Conservation (phyloP, 2,113 vertebrate genomes). For the Elephas maximus region DNA sequence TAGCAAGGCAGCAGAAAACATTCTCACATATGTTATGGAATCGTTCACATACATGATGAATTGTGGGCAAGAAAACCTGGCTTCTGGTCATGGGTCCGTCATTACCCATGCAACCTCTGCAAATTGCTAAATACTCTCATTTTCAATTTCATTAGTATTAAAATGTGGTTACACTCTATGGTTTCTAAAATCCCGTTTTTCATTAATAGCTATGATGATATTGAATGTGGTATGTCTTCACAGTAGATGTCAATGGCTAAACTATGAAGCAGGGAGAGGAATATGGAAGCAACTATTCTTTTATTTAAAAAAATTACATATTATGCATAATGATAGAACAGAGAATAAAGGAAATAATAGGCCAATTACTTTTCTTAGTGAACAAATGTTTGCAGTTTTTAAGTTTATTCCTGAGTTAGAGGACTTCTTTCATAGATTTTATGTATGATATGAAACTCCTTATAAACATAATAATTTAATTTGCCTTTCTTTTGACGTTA, state of each 20-base stretch:
- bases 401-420: slow-evolving; percentile 64
- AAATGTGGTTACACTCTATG: neutral
- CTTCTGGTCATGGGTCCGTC: neutral
- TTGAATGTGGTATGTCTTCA: neutral
- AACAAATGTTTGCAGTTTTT: slow-evolving; percentile 63
- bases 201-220: slow-evolving; percentile 10
- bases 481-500: slow-evolving; percentile 46
- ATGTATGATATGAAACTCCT: slow-evolving; percentile 36
- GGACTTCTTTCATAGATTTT: slow-evolving; percentile 46
- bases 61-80: neutral
- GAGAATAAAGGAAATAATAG: slow-evolving; percentile 72
- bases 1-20: neutral
- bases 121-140: neutral
- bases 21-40: neutral
- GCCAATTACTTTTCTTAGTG: slow-evolving; percentile 60
- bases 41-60: neutral
- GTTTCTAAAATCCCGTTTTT: neutral
- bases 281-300: slow-evolving; percentile 25
- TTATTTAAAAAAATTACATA: slow-evolving; percentile 55
- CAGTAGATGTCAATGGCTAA: slow-evolving; percentile 54
- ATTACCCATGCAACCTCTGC: neutral
- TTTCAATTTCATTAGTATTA: neutral
- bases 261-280: neutral
- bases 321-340: slow-evolving; percentile 64
- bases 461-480: slow-evolving; percentile 43